Conservation (phyloP, 2,797 vertebrate species). For the Sebastolobus altivelis region DNA sequence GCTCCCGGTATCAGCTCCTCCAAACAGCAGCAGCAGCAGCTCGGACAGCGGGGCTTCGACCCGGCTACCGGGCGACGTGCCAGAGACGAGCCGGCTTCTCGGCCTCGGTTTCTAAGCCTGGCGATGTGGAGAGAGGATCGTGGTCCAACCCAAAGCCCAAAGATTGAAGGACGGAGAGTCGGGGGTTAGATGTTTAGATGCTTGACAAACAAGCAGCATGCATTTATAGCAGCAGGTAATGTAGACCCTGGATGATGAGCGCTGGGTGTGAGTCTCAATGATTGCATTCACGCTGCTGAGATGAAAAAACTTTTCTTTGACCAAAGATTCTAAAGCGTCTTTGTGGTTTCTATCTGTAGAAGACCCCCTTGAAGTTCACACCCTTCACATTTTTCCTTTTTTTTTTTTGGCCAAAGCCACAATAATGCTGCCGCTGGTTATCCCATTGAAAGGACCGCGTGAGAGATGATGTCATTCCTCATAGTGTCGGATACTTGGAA, state of each 20-base stretch:
- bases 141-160: constrained; percentile 27
- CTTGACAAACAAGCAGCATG: not conserved
- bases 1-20: constrained; percentile 50
- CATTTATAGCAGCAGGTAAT: constrained; percentile 9
- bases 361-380: constrained; percentile 68
- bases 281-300: constrained; percentile 36
- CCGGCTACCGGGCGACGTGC: constrained; percentile 51
- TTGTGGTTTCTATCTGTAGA: constrained; percentile 45
- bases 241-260: constrained; percentile 17
- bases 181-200: constrained; percentile 18
- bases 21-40: constrained; percentile 48
- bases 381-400: constrained; percentile 46
- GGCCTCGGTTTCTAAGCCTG: constrained; percentile 3
- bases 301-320: constrained; percentile 51
- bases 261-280: constrained; percentile 28
- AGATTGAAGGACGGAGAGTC: constrained; percentile 28
- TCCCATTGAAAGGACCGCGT: constrained; percentile 53
- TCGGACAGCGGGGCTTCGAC: constrained; percentile 64
- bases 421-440: constrained; percentile 58
- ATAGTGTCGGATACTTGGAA: constrained; percentile 64
- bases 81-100: constrained; percentile 46
- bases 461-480: constrained; percentile 79
- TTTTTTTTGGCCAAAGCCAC: constrained; percentile 40
- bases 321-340: constrained; percentile 52
- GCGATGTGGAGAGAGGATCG: constrained; percentile 29